Evolutionary conservation across 2,797 vertebrate species (phyloP), one percentile per base, ranked within the genome.

Genomic region (Enteromius mattozi): DNA sequence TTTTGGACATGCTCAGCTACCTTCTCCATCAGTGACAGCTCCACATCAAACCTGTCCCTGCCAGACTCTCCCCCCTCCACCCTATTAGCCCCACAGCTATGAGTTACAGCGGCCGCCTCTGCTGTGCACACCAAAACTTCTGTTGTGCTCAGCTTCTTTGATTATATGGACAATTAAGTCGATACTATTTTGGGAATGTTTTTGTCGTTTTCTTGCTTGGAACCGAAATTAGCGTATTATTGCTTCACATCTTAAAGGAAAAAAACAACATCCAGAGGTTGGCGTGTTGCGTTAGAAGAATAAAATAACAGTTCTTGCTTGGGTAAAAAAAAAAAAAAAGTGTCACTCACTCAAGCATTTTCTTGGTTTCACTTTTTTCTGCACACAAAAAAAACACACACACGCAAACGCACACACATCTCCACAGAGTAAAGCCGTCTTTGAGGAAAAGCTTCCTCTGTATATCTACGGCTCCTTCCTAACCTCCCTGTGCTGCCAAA

Each of bases 1-100:
- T 89, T 85, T 83, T 87, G 90, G 90, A 92, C 93, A 93, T 93
- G 90, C 92, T 88, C 90, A 89, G 90, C 94, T 94, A 94, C 84
- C 86, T 83, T 89, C 78, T 82, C 88, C 86, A 82, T 88, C 86
- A 89, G 82, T 89, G 88, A 89, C 88, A 88, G 88, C 86, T 88
- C 82, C 86, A 88, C 86, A 89, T 89, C 87, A 89, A 89, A 88
- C 85, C 87, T 89, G 87, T 87, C 88, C 80, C 83, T 80, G 81
- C 85, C 85, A 88, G 85, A 87, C 80, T 85, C 80, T 82, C 87
- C 78, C 87, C 63, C 61, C 78, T 30, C 78, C 78, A 78, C 77
- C 87, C 88, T 81, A 89, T 88, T 89, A 89, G 86, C 87, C 88
- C 85, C 82, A 77, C 83, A 88, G 85, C 87, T 74, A 63, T 83